Base-by-base conservation (phyloP, 2,797 vertebrate genomes). In the Sardinella longiceps region DNA sequence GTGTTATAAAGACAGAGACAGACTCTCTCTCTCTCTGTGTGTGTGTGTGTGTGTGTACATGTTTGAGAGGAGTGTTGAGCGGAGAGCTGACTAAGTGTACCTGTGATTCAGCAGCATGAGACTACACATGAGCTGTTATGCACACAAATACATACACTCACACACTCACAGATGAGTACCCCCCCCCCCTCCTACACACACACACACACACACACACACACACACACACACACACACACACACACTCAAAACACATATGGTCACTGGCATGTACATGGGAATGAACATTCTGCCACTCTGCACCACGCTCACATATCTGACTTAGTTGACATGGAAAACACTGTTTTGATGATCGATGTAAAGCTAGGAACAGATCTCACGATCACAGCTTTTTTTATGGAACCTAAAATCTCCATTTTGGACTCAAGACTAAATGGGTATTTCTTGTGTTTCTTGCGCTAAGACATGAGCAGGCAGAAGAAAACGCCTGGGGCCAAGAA, bases 31-130 rank as follows among this genome's bases (percentile, higher is more conserved):
- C 14, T 37, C 9, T 10, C 50, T 45, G 12, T 37, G 12, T 82
- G 39, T 46, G n/a, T 82, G 43, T 39, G 15, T 48, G 11, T 70
- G 37, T 70, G 18, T 46, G 46, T 15, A 39, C 66, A 14, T 33
- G 63, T 33, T 30, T 66, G 10, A 3, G 28, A 70, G 28, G 10
- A 33, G 33, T 74, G 66, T 39, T 20, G 66, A 20, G 33, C 66
- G 23, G 63, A 70, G 25, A 74, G 66, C 66, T 74, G 66, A 74
- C 66, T 74, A 74, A 74, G 66, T 74, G 66, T 74, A 33, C 66
- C 33, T 74, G 66, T 74, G 66, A 74, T 39, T 74, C 66, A 74
- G 37, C 66, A 74, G 33, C 66, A 39, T 74, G 33, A 33, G 66
- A 37, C 63, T 37, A 37, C 66, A 74, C 66, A 20, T 39, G 66